Evolutionary conservation across 2,797 vertebrate species (phyloP), one percentile per base, ranked within the genome.

Genomic region (Hydrocynus forskahlii): DNA sequence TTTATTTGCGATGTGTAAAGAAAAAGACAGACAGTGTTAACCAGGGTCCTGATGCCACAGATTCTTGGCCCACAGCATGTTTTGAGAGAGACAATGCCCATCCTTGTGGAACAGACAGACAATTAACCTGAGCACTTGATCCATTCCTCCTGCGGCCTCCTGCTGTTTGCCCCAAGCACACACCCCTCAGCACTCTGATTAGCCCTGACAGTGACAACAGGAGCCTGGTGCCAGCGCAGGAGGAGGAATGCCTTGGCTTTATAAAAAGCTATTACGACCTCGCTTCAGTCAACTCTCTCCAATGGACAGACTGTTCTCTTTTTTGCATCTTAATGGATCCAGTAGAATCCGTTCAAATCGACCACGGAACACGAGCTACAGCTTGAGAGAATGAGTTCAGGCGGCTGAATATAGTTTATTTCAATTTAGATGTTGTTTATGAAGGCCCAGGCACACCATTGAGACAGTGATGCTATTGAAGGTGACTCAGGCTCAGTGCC

Each of bases 161-260:
- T 86, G 81, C 86, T 85, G 83, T 35, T 29, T 77, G 84, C 84
- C 88, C 63, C 63, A 43, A 40, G 63, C 29, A 83, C 82, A 86
- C 83, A 75, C 87, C 85, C 76, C 82, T 87, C 78, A 79, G 55
- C 71, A 83, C 80, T 87, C 75, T 89, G 88, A 92, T 92, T 92
- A 88, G 81, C 87, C 91, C 87, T 91, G 91, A 92, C 92, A 90
- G 87, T 92, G 91, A 92, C 92, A 91, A 90, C 88, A 90, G 88
- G 87, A 92, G 82, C 87, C 85, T 83, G 81, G 89, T 90, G 90
- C 86, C 85, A 78, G 25, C 66, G 63, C 75, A 72, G 38, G 23
- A 64, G 67, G 59, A 72, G 59, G 54, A 38, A 48, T 9, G 25
- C 64, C 68, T 72, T 25, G 52, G 16, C 12, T 16, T 63, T 66